Base-by-base conservation (phyloP, 1,140 invertebrate genomes). In the Drosophila navojoa region DNA sequence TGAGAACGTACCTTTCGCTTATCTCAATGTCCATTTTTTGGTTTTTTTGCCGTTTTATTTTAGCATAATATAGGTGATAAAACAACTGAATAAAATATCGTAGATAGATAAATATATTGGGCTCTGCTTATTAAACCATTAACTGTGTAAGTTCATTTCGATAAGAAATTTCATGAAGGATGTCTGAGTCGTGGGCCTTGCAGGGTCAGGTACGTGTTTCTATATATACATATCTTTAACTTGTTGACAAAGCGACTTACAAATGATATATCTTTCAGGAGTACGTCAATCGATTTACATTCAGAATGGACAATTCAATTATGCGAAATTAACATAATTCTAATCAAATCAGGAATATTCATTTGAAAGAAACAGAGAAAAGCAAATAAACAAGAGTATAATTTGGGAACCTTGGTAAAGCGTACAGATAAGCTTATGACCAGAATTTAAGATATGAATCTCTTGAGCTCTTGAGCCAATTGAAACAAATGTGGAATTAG, bases 11-110 rank as follows among this genome's bases (percentile, higher is more conserved):
- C 44, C 27, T 16, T 49, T 4, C 45, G 45, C 29, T 61, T 61
- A 61, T 61, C 64, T 16, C 44, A 49, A 35, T 59, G 54, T 22
- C 45, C 45, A 68, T 68, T 7, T 40, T 6, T 40, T 35, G 15
- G 15, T 22, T 29, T 44, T 45, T 10, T 29, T 29, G 4, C 4
- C 5, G 4, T 29, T 29, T 29, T 29, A 29, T 29, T 44, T 47
- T 4, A 57, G 27, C 29, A 35, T 11, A 15, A 59, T 40, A 67
- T 57, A 22, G 45, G 10, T 32, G 45, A 50, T 67, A 67, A 40
- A 50, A 32, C 19, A 45, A 7, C 19, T 16, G 19, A 13, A 58
- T 22, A 44, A 29, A 27, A 27, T 53, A 15, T 11, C 32, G 32
- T 57, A 57, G 35, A 57, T 57, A 57, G 35, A 57, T 57, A 57